phyloP scores from a whole-genome alignment of 2,113 vertebrate genomes.

The Actinemys pallida region DNA sequence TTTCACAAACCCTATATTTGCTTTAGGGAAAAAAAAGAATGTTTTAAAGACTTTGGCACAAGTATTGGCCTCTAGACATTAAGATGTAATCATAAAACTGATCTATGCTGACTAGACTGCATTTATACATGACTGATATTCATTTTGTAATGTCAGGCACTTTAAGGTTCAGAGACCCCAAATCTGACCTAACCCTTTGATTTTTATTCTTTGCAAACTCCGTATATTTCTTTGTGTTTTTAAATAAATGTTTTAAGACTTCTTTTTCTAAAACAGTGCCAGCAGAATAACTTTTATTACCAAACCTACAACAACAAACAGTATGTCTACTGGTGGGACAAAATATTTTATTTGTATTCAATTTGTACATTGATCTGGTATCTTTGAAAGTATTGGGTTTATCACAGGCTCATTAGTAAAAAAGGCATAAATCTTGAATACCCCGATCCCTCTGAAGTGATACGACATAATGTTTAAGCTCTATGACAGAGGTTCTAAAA shows the following conservation, averaged over 20 bases:
- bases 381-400: not conserved
- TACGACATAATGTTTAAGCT: not conserved
- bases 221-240: not conserved
- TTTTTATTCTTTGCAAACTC: not conserved
- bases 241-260: rapidly evolving
- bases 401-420: not conserved
- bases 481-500: not conserved
- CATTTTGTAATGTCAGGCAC: not conserved
- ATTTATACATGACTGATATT: not conserved
- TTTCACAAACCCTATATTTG: not conserved
- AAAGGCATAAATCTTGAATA: not conserved
- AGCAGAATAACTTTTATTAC: not conserved
- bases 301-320: not conserved
- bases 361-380: not conserved
- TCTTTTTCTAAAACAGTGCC: not conserved
- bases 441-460: not conserved
- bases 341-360: not conserved
- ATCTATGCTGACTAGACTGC: not conserved
- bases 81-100: not conserved
- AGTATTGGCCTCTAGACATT: not conserved
- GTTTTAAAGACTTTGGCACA: not conserved
- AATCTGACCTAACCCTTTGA: not conserved
- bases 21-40: not conserved
- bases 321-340: not conserved
- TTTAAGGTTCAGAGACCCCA: not conserved